These are phyloP conservation scores for Idaea straminata DNA, from an alignment of 2,888 invertebrate genomes.

Conservation along the genomic window DNA sequence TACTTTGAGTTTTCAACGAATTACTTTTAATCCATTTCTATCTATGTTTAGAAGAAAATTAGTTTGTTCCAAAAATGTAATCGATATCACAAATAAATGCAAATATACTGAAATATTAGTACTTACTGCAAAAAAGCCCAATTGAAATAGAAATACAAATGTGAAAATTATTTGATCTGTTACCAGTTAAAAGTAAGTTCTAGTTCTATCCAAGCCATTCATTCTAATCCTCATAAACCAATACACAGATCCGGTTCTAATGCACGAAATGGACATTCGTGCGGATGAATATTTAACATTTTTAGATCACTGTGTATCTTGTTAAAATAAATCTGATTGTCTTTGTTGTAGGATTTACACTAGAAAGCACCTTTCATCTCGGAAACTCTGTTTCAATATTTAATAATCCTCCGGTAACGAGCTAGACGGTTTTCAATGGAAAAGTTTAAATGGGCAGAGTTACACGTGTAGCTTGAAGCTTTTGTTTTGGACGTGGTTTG, in stretches of 20 bases:
- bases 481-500: neutral
- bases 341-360: conserved; percentile 59
- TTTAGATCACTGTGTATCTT: conserved; percentile 43
- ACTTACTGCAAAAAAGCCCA: too few species aligned
- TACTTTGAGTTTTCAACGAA: too few species aligned
- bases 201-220: conserved; percentile 18
- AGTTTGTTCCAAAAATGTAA: too few species aligned
- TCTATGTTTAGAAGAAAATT: too few species aligned
- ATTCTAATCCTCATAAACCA: conserved; percentile 24
- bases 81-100: too few species aligned
- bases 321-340: conserved; percentile 52
- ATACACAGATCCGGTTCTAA: conserved; percentile 58
- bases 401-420: conserved; percentile 78
- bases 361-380: conserved; percentile 66
- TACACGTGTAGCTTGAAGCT: conserved; percentile 25
- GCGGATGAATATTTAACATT: conserved; percentile 59
- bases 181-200: neutral
- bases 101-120: too few species aligned
- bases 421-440: conserved; percentile 50
- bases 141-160: too few species aligned
- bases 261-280: conserved; percentile 63
- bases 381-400: conserved; percentile 74
- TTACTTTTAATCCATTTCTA: too few species aligned
- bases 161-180: too few species aligned
- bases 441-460: conserved; percentile 75